Conservation (phyloP, 2,113 vertebrate species). For the Sula dactylatra region DNA sequence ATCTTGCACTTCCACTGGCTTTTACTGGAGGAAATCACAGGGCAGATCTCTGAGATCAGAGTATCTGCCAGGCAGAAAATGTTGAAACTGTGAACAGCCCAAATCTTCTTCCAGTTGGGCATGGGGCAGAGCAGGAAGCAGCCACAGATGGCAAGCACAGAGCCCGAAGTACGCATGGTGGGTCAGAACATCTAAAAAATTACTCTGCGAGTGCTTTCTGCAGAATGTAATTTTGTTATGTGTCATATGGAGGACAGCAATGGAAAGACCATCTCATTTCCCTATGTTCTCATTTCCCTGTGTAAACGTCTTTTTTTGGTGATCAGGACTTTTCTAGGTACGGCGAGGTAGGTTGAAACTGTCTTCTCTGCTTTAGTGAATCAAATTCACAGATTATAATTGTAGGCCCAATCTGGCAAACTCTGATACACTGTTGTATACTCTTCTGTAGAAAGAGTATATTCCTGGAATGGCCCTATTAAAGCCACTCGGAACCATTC, state of each 20-base stretch:
- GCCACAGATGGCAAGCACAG: neutral
- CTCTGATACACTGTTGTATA: neutral
- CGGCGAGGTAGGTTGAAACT: neutral
- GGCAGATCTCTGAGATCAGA: neutral
- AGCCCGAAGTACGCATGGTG: accelerated
- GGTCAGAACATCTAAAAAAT: neutral
- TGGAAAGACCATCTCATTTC: neutral
- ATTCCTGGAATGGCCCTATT: neutral
- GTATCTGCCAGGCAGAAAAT: neutral
- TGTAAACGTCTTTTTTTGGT: neutral
- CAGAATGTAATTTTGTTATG: neutral
- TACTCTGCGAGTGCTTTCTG: neutral
- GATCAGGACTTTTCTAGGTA: neutral
- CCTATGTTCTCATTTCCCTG: neutral
- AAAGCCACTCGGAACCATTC: neutral
- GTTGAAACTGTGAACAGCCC: neutral
- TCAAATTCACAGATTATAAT: neutral
- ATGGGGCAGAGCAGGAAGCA: neutral
- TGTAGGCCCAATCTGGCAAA: neutral
- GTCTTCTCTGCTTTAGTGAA: neutral
- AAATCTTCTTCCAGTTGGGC: neutral
- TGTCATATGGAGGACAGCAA: neutral
- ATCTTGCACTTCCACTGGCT: neutral
- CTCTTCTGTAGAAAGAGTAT: neutral
- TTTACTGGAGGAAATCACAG: neutral